These are phyloP conservation scores for Acyrthosiphon pisum DNA, from an alignment of 1,140 invertebrate species.

Conservation along the genomic window DNA sequence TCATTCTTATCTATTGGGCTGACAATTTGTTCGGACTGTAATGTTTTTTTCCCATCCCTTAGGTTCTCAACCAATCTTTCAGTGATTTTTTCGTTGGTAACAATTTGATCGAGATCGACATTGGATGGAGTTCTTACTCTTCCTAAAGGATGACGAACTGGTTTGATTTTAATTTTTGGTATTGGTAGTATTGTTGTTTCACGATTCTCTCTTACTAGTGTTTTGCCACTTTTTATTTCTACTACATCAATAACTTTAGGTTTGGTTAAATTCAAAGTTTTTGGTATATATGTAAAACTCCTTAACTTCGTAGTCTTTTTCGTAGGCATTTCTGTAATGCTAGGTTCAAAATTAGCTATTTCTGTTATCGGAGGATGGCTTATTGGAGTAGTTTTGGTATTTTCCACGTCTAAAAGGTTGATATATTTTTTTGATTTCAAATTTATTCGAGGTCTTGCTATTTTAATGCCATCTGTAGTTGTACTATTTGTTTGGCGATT, in stretches of 20 bases:
- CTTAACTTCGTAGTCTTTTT: not conserved
- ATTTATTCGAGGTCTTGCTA: not conserved
- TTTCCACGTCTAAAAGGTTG: not conserved
- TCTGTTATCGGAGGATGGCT: too few relatives aligned
- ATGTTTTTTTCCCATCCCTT: not conserved
- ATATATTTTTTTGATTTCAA: not conserved
- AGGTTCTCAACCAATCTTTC: not conserved
- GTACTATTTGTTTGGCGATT: slow-evolving; percentile 41
- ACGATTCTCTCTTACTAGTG: not conserved
- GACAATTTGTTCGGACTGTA: slow-evolving; percentile 11
- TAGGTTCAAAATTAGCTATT: not conserved
- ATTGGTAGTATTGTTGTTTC: not conserved
- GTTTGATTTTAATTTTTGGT: not conserved
- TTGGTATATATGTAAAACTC: not conserved
- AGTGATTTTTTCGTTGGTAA: not conserved
- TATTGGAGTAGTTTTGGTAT: not conserved
- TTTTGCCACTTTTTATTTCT: not conserved
- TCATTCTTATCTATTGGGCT: not conserved
- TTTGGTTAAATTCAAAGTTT: not conserved
- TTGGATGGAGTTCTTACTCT: not conserved
- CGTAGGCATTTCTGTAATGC: not conserved
- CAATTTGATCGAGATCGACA: not conserved
- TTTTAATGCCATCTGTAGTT: not conserved
- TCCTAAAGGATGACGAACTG: not conserved
- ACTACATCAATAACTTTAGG: not conserved